Evolutionary conservation across 1,140 invertebrate species (phyloP).

Genomic region (Sarcophaga peregrina): DNA sequence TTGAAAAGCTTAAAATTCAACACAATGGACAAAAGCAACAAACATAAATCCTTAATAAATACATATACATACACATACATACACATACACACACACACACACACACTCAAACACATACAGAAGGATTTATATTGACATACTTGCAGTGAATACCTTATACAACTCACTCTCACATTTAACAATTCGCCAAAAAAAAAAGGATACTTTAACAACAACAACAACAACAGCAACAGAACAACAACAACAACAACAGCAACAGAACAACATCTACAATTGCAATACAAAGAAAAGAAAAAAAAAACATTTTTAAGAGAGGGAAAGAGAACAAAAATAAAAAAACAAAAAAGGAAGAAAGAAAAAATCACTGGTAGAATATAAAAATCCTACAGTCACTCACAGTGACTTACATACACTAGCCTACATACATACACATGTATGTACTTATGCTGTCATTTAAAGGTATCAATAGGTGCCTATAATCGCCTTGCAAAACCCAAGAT

Average conservation of each 20-base stretch:
- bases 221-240: not conserved
- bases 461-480: too few relatives aligned
- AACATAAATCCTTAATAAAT: not conserved
- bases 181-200: conserved; percentile 28
- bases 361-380: not conserved
- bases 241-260: not conserved
- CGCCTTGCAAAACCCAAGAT: too few relatives aligned
- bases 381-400: too few relatives aligned
- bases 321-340: too few relatives aligned
- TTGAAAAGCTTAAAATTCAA: conserved; percentile 21
- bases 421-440: not conserved
- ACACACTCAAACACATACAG: conserved; percentile 2
- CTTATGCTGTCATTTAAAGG: too few relatives aligned
- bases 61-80: not conserved
- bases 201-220: conserved; percentile 17
- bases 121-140: not conserved
- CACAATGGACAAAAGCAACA: conserved; percentile 13
- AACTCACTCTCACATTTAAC: conserved; percentile 36
- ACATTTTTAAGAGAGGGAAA: too few relatives aligned
- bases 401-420: not conserved
- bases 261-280: not conserved
- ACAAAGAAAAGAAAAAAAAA: not conserved
- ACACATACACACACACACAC: conserved; percentile 21
- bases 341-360: not conserved
- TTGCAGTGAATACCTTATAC: not conserved